Evolutionary conservation across 2,888 invertebrate genomes (phyloP).

Genomic region (Cryptosula pallasiana): DNA sequence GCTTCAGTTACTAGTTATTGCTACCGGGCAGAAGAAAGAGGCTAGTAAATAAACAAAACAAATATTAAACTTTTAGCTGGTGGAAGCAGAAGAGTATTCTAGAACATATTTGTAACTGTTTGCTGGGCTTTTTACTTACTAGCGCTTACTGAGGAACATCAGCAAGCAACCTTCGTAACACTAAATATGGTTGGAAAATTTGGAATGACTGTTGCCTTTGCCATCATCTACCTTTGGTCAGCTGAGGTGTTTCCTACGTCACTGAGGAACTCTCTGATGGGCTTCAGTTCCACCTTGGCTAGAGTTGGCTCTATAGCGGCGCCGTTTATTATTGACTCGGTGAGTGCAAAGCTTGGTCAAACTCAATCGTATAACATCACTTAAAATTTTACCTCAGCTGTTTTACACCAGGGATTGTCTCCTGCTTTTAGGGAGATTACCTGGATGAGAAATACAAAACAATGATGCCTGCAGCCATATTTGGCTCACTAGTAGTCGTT

Average conservation of each 20-base stretch:
- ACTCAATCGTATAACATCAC: too few species aligned
- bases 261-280: neutral
- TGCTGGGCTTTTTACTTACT: too few species aligned
- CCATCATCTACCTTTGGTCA: conserved; percentile 14
- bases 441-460: neutral
- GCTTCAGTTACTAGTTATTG: too few species aligned
- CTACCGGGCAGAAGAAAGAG: too few species aligned
- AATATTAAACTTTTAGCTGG: too few species aligned
- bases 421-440: neutral
- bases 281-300: conserved; percentile 8
- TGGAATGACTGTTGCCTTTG: conserved; percentile 1
- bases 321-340: neutral
- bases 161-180: neutral
- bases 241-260: conserved; percentile 17
- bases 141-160: neutral
- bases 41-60: too few species aligned
- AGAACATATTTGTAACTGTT: too few species aligned
- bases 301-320: conserved; percentile 9
- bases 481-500: neutral
- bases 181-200: conserved; percentile 19
- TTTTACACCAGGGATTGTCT: too few species aligned
- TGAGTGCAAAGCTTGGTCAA: neutral
- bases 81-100: too few species aligned
- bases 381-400: too few species aligned
- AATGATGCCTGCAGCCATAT: conserved; percentile 10